Percentiles rank a stretch among this genome's conserved stretches.
These are phyloP conservation scores for Okapia johnstoni DNA, from an alignment of 2,113 vertebrate genomes.

Conservation along the genomic window DNA sequence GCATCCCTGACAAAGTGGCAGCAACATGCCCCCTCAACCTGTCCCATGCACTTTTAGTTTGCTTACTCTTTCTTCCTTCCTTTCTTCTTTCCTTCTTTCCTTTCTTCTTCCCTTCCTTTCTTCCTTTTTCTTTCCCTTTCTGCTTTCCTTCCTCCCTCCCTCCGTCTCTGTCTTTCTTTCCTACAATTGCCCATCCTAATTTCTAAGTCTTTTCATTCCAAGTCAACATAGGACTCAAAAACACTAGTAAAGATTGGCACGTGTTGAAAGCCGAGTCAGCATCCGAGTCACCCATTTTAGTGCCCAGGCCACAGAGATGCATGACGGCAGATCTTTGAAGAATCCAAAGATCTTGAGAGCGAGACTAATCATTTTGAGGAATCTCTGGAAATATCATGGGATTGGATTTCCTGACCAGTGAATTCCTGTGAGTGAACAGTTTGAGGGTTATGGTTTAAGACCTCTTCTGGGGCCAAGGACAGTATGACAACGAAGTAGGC, in stretches of 20 bases:
- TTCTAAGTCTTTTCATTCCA: not conserved
- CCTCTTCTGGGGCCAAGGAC: rapidly evolving
- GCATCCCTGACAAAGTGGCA: not conserved
- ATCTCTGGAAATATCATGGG: not conserved
- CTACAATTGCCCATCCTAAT: not conserved
- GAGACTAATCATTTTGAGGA: not conserved
- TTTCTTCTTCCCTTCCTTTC: not conserved
- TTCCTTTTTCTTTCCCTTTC: not conserved
- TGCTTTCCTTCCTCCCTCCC: not conserved
- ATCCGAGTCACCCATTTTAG: rapidly evolving
- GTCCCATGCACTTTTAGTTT: rapidly evolving
- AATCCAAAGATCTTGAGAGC: not conserved
- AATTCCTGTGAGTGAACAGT: not conserved
- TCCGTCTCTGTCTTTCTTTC: not conserved
- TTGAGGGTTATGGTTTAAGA: rapidly evolving
- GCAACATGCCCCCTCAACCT: not conserved
- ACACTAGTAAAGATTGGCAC: not conserved
- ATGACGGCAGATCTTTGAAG: not conserved
- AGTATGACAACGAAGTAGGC: not conserved
- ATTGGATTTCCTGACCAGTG: not conserved
- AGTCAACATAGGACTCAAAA: not conserved
- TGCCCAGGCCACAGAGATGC: not conserved
- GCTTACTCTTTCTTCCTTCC: not conserved
- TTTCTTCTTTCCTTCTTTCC: not conserved
- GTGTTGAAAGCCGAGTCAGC: not conserved